These are phyloP conservation scores for Oxyruncus cristatus DNA, from an alignment of 2,113 vertebrate genomes.

Conservation along the genomic window DNA sequence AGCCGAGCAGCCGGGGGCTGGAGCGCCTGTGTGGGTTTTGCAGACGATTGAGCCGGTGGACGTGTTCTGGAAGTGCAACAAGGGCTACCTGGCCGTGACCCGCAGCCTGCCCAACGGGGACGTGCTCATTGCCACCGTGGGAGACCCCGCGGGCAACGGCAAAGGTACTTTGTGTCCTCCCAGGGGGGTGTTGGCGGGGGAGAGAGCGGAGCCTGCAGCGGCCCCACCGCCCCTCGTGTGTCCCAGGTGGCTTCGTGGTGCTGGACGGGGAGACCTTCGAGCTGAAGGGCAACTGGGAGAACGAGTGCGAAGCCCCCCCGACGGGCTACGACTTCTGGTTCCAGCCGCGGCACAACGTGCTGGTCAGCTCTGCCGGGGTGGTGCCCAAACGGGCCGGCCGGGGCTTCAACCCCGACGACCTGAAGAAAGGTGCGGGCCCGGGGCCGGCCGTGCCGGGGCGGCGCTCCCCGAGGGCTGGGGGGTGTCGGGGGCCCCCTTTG, in stretches of 20 bases:
- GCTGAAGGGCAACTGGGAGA: constrained; percentile 89
- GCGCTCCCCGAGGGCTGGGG: too few species aligned
- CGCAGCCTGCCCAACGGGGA: not conserved
- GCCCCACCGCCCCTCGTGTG: not conserved
- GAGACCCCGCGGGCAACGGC: not conserved
- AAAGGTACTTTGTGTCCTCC: too few species aligned
- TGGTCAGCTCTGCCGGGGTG: constrained; percentile 86
- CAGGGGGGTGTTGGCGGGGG: too few species aligned
- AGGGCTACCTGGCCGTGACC: not conserved
- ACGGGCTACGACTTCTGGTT: constrained; percentile 92
- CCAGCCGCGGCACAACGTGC: constrained; percentile 85
- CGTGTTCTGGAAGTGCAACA: constrained; percentile 39
- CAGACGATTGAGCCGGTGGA: constrained; percentile 23
- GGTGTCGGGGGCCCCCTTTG: too few species aligned
- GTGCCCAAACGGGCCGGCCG: constrained; percentile 65
- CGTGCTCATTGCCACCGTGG: not conserved
- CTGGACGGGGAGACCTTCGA: constrained; percentile 89
- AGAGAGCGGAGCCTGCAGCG: too few species aligned
- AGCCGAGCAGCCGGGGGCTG: not conserved
- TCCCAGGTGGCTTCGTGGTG: constrained; percentile 84
- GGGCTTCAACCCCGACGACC: constrained; percentile 78
- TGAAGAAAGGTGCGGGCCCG: constrained; percentile 74
- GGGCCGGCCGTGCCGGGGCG: too few species aligned
- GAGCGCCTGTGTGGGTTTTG: accelerated
- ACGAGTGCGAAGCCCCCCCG: constrained; percentile 63